Evolutionary conservation across 2,113 vertebrate species (phyloP).

Genomic region (Mystacornis crossleyi): DNA sequence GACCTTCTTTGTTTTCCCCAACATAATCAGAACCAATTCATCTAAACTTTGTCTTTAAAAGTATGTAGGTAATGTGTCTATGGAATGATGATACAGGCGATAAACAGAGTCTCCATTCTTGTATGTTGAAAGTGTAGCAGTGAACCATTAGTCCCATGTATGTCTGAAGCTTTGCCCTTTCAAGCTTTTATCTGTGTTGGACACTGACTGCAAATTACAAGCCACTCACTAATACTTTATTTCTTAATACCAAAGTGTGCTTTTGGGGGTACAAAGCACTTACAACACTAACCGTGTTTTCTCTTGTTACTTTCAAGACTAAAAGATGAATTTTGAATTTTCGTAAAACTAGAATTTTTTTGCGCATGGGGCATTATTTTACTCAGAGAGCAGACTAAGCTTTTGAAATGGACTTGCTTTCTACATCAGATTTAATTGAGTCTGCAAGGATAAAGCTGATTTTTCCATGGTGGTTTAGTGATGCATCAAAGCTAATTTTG

Average conservation of each 20-base stretch:
- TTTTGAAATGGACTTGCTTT: not conserved
- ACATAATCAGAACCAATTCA: not conserved
- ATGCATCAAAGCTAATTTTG: not conserved
- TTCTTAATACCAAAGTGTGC: not conserved
- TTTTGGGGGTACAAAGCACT: not conserved
- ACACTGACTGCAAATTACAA: not conserved
- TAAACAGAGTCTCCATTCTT: not conserved
- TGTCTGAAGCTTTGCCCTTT: not conserved
- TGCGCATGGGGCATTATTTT: not conserved
- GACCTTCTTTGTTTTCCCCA: not conserved
- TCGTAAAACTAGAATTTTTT: not conserved
- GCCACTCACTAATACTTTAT: not conserved
- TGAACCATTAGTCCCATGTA: not conserved
- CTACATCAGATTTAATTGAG: not conserved
- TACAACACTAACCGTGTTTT: not conserved
- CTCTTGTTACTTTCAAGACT: not conserved
- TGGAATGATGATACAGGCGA: not conserved
- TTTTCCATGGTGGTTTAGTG: not conserved
- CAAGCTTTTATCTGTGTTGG: not conserved
- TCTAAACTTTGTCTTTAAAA: not conserved
- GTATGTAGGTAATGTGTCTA: not conserved
- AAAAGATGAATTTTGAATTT: not conserved
- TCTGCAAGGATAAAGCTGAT: not conserved
- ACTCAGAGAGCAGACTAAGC: not conserved
- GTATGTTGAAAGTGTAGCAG: not conserved